A percentile compares a stretch with the other conserved stretches of the same genome.
Conservation (phyloP, 2,888 invertebrate genomes). For the Odontocerum albicorne region DNA sequence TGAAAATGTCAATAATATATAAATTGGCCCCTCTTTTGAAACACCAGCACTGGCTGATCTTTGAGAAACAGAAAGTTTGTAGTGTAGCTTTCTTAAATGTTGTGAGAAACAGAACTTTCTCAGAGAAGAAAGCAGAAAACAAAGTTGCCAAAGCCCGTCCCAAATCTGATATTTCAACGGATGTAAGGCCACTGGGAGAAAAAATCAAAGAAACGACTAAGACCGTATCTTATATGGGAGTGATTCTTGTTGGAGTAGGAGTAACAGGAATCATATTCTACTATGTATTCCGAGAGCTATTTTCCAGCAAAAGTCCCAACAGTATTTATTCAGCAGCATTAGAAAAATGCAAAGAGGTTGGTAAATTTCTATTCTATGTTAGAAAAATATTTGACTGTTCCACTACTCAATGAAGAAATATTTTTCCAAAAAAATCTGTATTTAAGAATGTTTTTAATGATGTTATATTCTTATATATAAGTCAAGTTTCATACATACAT, state of each 20-base stretch:
- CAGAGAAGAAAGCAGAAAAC: constrained; percentile 38
- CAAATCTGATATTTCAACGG: constrained; percentile 51
- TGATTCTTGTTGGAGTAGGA: constrained; percentile 79
- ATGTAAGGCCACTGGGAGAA: constrained; percentile 69
- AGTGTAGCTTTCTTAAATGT: constrained; percentile 4
- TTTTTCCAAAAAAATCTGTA: too few species aligned
- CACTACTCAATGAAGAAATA: too few species aligned
- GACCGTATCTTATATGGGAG: constrained; percentile 81
- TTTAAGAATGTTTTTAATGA: too few species aligned
- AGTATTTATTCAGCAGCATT: constrained; percentile 80
- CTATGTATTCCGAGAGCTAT: constrained; percentile 81
- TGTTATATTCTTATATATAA: too few species aligned
- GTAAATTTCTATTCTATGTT: too few species aligned
- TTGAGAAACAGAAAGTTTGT: constrained; percentile 16
- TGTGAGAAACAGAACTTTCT: constrained; percentile 12
- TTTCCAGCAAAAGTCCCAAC: constrained; percentile 85
- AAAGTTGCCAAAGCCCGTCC: constrained; percentile 49
- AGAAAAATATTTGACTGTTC: too few species aligned
- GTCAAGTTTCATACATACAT: too few species aligned
- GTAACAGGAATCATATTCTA: constrained; percentile 83
- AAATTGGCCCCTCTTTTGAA: constrained; percentile 47
- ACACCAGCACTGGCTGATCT: constrained; percentile 38
- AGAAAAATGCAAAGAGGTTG: constrained; percentile 69
- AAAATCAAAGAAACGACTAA: constrained; percentile 90
- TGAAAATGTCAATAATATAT: constrained; percentile 48